Evolutionary conservation across 2,797 vertebrate genomes (phyloP), one percentile per base, ranked within the genome.

Genomic region (Acrossocheilus wenchowensis): DNA sequence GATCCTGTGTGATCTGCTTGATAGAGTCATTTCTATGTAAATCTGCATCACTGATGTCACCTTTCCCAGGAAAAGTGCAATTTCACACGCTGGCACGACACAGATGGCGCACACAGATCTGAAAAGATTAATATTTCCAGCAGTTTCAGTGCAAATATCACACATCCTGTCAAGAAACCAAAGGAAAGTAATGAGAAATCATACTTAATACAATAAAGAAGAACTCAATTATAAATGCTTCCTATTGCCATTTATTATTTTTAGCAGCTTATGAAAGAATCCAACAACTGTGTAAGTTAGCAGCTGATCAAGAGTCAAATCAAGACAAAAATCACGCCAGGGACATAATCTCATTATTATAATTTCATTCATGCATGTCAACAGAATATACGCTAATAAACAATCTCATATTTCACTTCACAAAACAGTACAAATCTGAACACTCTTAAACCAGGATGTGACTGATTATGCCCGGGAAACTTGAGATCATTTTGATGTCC

Each of bases 1-100:
- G 73, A 77, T 77, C 48, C 73, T 52, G 30, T 54, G 52, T 39
- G 74, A 77, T 77, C 74, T 77, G 21, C 34, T 4, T 78, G 74
- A 54, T 77, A 77, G 50, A 57, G 74, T 78, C 2, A 57, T 78
- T 57, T 78, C 74, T 78, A 78, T 78, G 74, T 57, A 78, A 78
- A 78, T 57, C 34, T 57, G 50, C 74, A 78, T 78, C 50, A 57
- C 19, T 78, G 43, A 54, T 78, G 50, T 57, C 74, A 78, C 50
- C 50, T 78, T 57, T 78, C 74, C 74, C 74, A 23, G 50, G 52
- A 78, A 57, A 78, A 78, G 50, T 78, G 19, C 30, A 78, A 78
- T 57, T 54, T 78, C 74, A 57, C 50, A 57, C 23, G 45, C 26
- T 30, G n/a, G 15, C 45, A 19, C 2, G 15, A 50, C 17, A 19